These are phyloP conservation scores for Tipula confusa DNA, from an alignment of 2,888 invertebrate genomes.

Conservation along the genomic window DNA sequence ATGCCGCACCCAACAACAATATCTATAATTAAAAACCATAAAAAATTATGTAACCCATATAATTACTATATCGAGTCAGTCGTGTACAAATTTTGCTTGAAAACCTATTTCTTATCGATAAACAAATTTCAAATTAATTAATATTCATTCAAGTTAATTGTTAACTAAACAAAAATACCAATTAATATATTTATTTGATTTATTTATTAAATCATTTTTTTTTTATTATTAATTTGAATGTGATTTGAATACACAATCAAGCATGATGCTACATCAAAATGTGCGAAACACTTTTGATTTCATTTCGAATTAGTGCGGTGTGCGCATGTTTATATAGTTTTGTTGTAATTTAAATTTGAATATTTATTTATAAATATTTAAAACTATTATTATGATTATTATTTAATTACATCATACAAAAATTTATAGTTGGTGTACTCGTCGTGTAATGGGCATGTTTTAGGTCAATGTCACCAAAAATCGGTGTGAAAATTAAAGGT, in stretches of 20 bases:
- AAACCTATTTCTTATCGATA: background rate
- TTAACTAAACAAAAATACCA: background rate
- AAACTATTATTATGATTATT: background rate
- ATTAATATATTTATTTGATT: conserved; percentile 3
- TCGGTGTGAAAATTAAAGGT: background rate
- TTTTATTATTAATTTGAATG: background rate
- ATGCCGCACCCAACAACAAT: too few relatives aligned
- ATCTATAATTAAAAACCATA: too few relatives aligned
- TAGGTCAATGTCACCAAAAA: conserved; percentile 28
- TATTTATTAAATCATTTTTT: background rate
- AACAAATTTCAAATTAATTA: background rate
- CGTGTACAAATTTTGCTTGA: background rate
- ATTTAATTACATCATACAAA: conserved; percentile 3
- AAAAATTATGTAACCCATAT: too few relatives aligned
- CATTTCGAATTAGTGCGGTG: background rate
- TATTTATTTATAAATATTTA: conserved; percentile 15
- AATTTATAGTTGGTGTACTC: background rate
- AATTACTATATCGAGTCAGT: too few relatives aligned
- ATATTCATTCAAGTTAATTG: background rate
- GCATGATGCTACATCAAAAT: background rate
- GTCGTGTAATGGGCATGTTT: conserved; percentile 20
- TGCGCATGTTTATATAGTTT: background rate
- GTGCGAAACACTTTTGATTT: background rate
- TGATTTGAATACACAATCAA: background rate
- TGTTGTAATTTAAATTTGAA: background rate